These are phyloP conservation scores for Pseudobourletiella spinata DNA, from an alignment of 1,140 invertebrate genomes.

Conservation along the genomic window DNA sequence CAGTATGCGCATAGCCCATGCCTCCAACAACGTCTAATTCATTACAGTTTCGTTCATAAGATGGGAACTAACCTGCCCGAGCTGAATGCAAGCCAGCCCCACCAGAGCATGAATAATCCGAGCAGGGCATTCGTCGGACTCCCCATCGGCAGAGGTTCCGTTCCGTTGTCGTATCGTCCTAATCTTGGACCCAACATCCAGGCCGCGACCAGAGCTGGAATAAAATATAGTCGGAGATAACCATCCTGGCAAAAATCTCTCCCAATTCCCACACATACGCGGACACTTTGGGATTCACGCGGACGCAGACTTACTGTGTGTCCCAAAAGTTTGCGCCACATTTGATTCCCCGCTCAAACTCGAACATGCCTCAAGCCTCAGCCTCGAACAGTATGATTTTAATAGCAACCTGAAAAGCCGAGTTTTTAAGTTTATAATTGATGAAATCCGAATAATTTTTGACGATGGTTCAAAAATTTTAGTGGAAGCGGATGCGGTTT, in stretches of 20 bases:
- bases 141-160: conserved; percentile 44
- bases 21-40: too few relatives aligned
- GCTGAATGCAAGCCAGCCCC: conserved; percentile 40
- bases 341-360: too few relatives aligned
- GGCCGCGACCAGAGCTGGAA: conserved; percentile 47
- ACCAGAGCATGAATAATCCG: conserved; percentile 52
- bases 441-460: too few relatives aligned
- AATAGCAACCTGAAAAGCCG: too few relatives aligned
- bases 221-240: background rate
- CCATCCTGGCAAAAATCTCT: background rate
- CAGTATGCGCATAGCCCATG: too few relatives aligned
- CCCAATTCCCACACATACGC: background rate
- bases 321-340: too few relatives aligned
- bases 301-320: background rate
- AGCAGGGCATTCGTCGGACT: conserved; percentile 48
- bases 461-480: too few relatives aligned
- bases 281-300: background rate
- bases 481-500: too few relatives aligned
- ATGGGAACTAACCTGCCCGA: conserved; percentile 20
- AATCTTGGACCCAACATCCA: conserved; percentile 48
- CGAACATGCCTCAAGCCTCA: too few relatives aligned
- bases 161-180: conserved; percentile 43
- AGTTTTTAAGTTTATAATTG: too few relatives aligned
- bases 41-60: too few relatives aligned
- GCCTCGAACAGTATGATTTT: too few relatives aligned